Conservation (phyloP, 2,888 invertebrate genomes). For the Sabellastarte sp. region DNA sequence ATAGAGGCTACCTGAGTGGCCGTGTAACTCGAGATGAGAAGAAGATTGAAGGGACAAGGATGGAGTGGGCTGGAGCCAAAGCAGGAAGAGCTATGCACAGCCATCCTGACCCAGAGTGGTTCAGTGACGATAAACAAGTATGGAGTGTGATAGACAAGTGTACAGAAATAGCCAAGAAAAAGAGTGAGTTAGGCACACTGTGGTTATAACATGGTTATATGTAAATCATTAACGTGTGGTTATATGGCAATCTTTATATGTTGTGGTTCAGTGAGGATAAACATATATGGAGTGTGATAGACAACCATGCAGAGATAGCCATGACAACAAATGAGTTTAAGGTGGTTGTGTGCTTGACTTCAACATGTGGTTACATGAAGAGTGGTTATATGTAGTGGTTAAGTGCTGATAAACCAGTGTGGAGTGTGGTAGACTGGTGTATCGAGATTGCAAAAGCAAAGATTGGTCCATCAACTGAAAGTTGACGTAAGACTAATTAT, state of each 20-base stretch:
- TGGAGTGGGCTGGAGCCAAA: slow-evolving; percentile 12
- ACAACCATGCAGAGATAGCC: slow-evolving; percentile 12
- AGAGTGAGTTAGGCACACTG: slow-evolving; percentile 12
- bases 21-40: slow-evolving; percentile 6
- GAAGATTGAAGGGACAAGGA: slow-evolving; percentile 8
- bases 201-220: no score
- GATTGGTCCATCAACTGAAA: no score
- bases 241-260: slow-evolving; percentile 17
- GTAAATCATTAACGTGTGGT: no score
- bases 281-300: slow-evolving; percentile 13
- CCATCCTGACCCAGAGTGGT: slow-evolving; percentile 18
- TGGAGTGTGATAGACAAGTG: slow-evolving; percentile 15
- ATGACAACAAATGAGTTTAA: slow-evolving; percentile 10
- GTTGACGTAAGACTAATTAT: no score
- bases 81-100: slow-evolving; percentile 14
- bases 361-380: no score
- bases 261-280: slow-evolving; percentile 11
- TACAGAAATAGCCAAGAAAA: slow-evolving; percentile 13
- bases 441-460: no score
- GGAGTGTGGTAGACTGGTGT: slow-evolving; percentile 12
- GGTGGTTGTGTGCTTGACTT: no score
- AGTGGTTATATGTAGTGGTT: slow-evolving; percentile 17
- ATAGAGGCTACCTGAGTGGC: slow-evolving; percentile 19
- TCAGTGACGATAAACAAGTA: slow-evolving; percentile 6
- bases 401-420: slow-evolving; percentile 6